These are phyloP conservation scores for Acanthochromis polyacanthus DNA, from an alignment of 2,113 vertebrate genomes.

Conservation along the genomic window DNA sequence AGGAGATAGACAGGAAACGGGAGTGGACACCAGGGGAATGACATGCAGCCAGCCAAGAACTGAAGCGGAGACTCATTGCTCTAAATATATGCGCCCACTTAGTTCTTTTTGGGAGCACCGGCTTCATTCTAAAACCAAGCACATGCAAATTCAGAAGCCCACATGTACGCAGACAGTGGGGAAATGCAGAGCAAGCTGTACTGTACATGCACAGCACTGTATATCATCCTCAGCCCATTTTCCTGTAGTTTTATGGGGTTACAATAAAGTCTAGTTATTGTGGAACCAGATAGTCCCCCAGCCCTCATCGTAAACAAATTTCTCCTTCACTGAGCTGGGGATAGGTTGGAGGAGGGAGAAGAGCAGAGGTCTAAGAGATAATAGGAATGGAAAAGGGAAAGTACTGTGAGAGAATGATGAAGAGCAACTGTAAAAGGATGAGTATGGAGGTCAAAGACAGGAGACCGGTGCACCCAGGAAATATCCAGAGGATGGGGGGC, in stretches of 20 bases:
- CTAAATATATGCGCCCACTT: too few relatives aligned
- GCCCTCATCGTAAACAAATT: constrained; percentile 65
- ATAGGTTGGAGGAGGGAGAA: constrained; percentile 22
- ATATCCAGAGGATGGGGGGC: constrained; percentile 43
- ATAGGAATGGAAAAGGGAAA: constrained; percentile 27
- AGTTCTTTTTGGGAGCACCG: background rate
- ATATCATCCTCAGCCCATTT: constrained; percentile 58
- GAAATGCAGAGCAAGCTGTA: constrained; percentile 29
- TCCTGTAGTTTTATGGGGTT: constrained; percentile 63
- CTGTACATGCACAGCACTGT: constrained; percentile 29
- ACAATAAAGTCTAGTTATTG: constrained; percentile 69
- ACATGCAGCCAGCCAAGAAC: too few relatives aligned
- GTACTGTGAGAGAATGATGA: constrained; percentile 29
- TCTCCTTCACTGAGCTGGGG: constrained; percentile 57
- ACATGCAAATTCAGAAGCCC: constrained; percentile 14
- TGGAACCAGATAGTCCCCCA: constrained; percentile 63
- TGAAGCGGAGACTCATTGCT: too few relatives aligned
- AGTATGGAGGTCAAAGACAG: constrained; percentile 58
- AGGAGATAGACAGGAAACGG: too few relatives aligned
- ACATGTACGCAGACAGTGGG: background rate
- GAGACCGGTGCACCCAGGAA: constrained; percentile 44
- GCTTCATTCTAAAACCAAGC: background rate
- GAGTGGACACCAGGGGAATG: too few relatives aligned
- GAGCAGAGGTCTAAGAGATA: constrained; percentile 10
- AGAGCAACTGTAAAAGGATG: constrained; percentile 31